Evolutionary conservation across 2,113 vertebrate species (phyloP).

Genomic region (Campylorhamphus procurvoides): DNA sequence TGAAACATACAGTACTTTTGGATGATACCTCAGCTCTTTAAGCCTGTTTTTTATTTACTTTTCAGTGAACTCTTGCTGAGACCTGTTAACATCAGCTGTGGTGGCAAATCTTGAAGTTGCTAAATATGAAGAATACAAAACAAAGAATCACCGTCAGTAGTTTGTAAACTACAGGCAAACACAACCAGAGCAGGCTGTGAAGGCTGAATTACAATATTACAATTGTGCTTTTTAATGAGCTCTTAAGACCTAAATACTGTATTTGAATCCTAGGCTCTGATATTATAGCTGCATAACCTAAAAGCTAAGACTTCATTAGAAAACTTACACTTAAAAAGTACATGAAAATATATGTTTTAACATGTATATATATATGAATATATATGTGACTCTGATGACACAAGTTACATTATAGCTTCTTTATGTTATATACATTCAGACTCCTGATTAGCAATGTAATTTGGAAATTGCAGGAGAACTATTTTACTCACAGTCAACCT

Average conservation of each 20-base stretch:
- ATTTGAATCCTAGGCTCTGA: neutral
- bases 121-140: neutral
- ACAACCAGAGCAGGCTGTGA: neutral
- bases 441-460: neutral
- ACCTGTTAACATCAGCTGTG: neutral
- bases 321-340: neutral
- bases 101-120: neutral
- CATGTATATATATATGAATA: neutral
- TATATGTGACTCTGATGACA: neutral
- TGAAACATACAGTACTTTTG: neutral
- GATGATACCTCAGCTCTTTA: neutral
- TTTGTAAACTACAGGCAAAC: neutral
- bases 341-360: neutral
- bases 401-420: neutral
- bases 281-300: neutral
- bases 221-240: neutral
- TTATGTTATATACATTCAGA: neutral
- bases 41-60: neutral
- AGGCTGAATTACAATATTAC: neutral
- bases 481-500: neutral
- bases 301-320: neutral
- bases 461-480: neutral
- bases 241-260: neutral
- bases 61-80: neutral
- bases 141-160: neutral